Evolutionary conservation across 1,140 invertebrate species (phyloP), one percentile per base, ranked within the genome.

Genomic region (Thaumatotibia leucotreta): DNA sequence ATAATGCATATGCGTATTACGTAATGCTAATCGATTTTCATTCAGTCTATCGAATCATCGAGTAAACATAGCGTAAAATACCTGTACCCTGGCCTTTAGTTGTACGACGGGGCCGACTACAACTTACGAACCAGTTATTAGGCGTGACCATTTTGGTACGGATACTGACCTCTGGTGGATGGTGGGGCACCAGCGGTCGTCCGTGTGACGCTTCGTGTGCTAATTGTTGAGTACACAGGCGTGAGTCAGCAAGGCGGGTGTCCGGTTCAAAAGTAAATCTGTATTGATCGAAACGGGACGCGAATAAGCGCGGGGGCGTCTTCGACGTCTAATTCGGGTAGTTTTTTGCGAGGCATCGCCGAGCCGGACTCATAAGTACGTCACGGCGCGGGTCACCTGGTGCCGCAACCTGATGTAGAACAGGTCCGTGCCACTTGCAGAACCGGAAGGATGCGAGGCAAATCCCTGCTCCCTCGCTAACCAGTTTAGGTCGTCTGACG

Each of bases 401-500:
- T 78, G 79, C 74, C 78, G 73, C 80, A 86, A 89, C 88, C 86
- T 83, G 84, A 88, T 82, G 86, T 88, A 85, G 86, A 89, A 91
- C 88, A 87, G 88, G 88, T 89, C 86, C 82, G 68, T 76, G 81
- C 82, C 80, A 83, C 86, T 89, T 77, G 79, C 85, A 89, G 86
- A 91, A 91, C 88, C 88, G 88, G 88, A 91, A 91, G 88, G 88
- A 91, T 91, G 83, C 88, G 77, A 86, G 80, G 86, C 84, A 89
- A 91, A 89, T 91, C 88, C 88, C 87, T 88, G 88, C 87, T 88
- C 87, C 86, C 84, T 89, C 85, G 80, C 83, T 86, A 88, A 91
- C 88, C 88, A 91, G 88, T 91, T 91, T 89, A 91, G 88, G 88
- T 89, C 78, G 87, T 82, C 74, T 91, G 86, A 91, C 88, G 88